These are phyloP conservation scores for Macquaria australasica DNA, from an alignment of 2,113 vertebrate species.

Conservation along the genomic window DNA sequence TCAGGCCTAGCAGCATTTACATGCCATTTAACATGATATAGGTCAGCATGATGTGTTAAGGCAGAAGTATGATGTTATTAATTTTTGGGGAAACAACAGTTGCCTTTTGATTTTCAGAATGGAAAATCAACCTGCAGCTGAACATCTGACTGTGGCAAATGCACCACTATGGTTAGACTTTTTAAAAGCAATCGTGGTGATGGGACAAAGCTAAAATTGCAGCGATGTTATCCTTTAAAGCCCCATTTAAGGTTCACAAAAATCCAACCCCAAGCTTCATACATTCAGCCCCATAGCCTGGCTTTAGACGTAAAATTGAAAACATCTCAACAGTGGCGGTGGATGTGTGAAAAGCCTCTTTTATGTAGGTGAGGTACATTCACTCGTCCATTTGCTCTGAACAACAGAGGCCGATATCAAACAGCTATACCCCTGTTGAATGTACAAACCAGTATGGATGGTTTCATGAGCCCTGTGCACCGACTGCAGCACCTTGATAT, in stretches of 20 bases:
- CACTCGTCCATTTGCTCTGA: slow-evolving; percentile 4
- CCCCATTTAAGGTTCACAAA: not conserved
- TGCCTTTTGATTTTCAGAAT: not conserved
- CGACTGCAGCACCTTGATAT: not conserved
- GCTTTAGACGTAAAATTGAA: not conserved
- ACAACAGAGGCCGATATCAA: slow-evolving; percentile 2
- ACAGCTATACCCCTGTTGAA: not conserved
- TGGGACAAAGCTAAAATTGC: not conserved
- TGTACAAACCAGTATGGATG: slow-evolving; percentile 5
- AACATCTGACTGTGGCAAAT: not conserved
- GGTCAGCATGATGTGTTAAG: not conserved
- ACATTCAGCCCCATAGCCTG: not conserved
- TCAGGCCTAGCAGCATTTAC: not conserved
- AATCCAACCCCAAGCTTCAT: not conserved
- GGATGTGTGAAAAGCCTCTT: slow-evolving; percentile 10
- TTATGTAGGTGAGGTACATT: not conserved
- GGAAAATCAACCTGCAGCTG: not conserved
- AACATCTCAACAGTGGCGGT: not conserved
- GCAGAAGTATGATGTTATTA: not conserved
- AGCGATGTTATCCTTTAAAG: not conserved
- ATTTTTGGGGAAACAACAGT: not conserved
- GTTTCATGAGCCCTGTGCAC: slow-evolving; percentile 6
- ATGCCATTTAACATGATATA: not conserved
- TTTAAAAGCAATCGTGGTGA: not conserved
- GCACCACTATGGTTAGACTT: not conserved